Base-by-base conservation (phyloP, 1,140 invertebrate genomes). In the Drosophila arawakana region DNA sequence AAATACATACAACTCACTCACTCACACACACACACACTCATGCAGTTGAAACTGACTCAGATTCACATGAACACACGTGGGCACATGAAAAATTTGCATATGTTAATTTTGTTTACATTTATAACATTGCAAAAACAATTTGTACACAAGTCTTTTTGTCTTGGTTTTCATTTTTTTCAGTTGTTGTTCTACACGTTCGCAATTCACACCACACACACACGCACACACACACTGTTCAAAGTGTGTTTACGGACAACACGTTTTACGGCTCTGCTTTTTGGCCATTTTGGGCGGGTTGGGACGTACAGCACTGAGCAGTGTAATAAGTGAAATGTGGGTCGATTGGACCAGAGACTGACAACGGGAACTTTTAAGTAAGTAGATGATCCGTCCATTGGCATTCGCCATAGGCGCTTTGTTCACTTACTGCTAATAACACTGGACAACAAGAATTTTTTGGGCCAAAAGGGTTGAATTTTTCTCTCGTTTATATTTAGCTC, bases 81-180 rank as follows among this genome's bases (percentile, higher is more conserved):
- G 78, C 75, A 77, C 58, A 71, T 80, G 70, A 68, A 55, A 83
- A 78, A 88, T 88, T 88, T 88, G 77, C 83, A 88, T 89, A 88
- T 88, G 83, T 80, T 88, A 88, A 88, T 88, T 83, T 88, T 88
- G 83, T 86, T 86, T 86, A 86, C 83, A 83, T 86, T 88, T 78
- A 83, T 77, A 86, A 86, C 83, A 86, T 78, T 83, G 83, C 84
- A 89, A 83, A 86, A 88, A 80, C 76, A 88, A 88, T 88, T 88
- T 79, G 76, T 82, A 73, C 55, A 75, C 60, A 72, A 80, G 55
- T 73, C 79, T 66, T 57, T 59, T 30, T 65, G 25, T 68, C 50
- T 73, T 66, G 35, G 50, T 52, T 15, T 52, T 7, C 9, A 44
- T 59, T 35, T 39, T 63, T 65, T 34, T 60, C 37, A 52, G 63